Percentiles rank a stretch among this genome's conserved stretches.
These are phyloP conservation scores for Arge pagana DNA, from an alignment of 2,888 invertebrate genomes.

Conservation along the genomic window DNA sequence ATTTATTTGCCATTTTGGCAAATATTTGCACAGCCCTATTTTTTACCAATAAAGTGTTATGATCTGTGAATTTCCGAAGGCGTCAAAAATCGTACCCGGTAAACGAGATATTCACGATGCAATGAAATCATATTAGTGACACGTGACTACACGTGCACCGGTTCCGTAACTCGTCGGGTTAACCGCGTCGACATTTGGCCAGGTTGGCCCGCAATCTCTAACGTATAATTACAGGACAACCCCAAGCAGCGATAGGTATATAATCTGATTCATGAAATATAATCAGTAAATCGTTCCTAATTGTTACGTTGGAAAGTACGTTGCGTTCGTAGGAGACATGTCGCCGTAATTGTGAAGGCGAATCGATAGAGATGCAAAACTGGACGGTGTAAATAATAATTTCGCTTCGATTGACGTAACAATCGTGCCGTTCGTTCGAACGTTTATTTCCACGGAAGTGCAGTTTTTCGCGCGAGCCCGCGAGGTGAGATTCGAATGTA, in stretches of 20 bases:
- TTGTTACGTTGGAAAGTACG: conserved; percentile 11
- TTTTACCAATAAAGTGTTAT: too few relatives aligned
- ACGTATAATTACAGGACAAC: conserved; percentile 44
- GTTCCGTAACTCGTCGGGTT: conserved; percentile 34
- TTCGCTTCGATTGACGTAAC: conserved; percentile 3
- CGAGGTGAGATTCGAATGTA: too few relatives aligned
- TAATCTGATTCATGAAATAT: conserved; percentile 18
- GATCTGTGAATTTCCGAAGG: too few relatives aligned
- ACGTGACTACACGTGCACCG: conserved; percentile 48
- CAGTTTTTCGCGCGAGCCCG: too few relatives aligned
- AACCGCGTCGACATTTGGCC: conserved; percentile 52
- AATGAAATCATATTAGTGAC: conserved; percentile 33
- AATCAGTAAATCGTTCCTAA: conserved; percentile 18
- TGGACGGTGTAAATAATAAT: neutral
- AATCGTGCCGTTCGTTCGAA: too few relatives aligned
- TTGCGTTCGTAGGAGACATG: neutral
- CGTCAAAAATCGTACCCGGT: too few relatives aligned
- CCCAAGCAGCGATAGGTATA: conserved; percentile 1
- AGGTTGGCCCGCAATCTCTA: conserved; percentile 42
- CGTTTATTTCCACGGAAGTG: too few relatives aligned
- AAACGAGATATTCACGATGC: conserved; percentile 1
- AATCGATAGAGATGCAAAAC: neutral
- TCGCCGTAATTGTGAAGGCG: neutral
- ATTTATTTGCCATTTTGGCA: too few relatives aligned
- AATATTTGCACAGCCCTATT: too few relatives aligned